Conservation (phyloP, 2,113 vertebrate species). For the Pogona vitticeps region DNA sequence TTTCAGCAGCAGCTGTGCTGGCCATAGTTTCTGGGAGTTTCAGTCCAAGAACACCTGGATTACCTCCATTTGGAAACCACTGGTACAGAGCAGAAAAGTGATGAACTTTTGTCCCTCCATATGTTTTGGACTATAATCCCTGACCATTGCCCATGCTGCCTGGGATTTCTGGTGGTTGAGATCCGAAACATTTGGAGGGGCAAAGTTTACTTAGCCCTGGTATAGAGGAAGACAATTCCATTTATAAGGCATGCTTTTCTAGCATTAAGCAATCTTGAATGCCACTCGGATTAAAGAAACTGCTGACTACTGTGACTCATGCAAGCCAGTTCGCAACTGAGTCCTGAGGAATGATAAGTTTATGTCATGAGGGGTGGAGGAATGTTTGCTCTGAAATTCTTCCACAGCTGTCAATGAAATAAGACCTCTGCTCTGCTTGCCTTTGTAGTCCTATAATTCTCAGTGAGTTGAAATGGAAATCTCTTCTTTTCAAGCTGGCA, state of each 20-base stretch:
- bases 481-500: slow-evolving; percentile 17
- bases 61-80: no score
- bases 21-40: no score
- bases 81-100: no score
- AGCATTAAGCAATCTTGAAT: neutral
- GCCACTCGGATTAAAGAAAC: neutral
- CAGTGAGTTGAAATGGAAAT: slow-evolving; percentile 12
- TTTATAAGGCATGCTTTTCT: neutral
- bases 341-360: neutral
- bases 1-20: no score
- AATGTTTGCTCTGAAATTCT: neutral
- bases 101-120: neutral
- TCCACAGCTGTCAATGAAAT: neutral
- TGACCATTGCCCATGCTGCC: neutral
- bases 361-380: neutral
- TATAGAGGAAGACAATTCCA: neutral
- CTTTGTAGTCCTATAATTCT: neutral
- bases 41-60: no score
- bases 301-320: neutral
- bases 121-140: neutral
- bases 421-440: neutral
- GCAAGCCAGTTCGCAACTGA: neutral
- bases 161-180: neutral
- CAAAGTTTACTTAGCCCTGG: neutral
- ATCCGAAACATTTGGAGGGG: neutral